Percentiles rank a stretch among this genome's conserved stretches.
These are phyloP conservation scores for Pinctada fucata DNA, from an alignment of 2,888 invertebrate genomes.

Conservation along the genomic window DNA sequence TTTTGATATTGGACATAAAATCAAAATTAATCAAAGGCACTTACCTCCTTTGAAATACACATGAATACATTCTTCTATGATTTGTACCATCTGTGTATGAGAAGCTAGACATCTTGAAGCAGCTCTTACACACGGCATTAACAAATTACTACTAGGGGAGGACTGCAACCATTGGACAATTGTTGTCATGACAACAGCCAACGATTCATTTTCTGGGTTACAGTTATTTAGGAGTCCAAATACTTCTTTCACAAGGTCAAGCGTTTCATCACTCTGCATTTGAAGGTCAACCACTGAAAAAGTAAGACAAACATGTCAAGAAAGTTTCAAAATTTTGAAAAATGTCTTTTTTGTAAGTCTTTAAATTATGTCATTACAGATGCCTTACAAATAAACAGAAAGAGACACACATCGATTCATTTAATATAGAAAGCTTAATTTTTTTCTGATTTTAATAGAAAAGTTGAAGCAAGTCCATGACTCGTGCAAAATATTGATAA, in stretches of 20 bases:
- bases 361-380: too few species aligned
- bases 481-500: too few species aligned
- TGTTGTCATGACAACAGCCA: constrained; percentile 58
- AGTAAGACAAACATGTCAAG: background rate
- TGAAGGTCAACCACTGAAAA: constrained; percentile 55
- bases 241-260: constrained; percentile 68
- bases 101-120: constrained; percentile 70
- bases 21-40: constrained; percentile 1
- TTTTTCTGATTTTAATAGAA: too few species aligned
- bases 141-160: constrained; percentile 71
- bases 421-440: too few species aligned
- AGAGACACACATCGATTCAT: too few species aligned
- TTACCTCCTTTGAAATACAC: constrained; percentile 65
- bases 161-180: constrained; percentile 70
- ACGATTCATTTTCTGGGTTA: constrained; percentile 66
- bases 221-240: constrained; percentile 72
- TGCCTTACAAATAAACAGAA: too few species aligned
- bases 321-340: too few species aligned
- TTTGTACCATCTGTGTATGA: constrained; percentile 64
- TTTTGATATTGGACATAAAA: background rate
- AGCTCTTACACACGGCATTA: constrained; percentile 71
- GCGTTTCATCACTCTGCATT: constrained; percentile 65
- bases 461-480: too few species aligned
- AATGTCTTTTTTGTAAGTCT: too few species aligned
- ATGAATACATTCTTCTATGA: constrained; percentile 72